Percentiles rank a stretch among this genome's conserved stretches.
Evolutionary conservation across 2,888 invertebrate species (phyloP).

Genomic region (Epistrophe grossulariae): DNA sequence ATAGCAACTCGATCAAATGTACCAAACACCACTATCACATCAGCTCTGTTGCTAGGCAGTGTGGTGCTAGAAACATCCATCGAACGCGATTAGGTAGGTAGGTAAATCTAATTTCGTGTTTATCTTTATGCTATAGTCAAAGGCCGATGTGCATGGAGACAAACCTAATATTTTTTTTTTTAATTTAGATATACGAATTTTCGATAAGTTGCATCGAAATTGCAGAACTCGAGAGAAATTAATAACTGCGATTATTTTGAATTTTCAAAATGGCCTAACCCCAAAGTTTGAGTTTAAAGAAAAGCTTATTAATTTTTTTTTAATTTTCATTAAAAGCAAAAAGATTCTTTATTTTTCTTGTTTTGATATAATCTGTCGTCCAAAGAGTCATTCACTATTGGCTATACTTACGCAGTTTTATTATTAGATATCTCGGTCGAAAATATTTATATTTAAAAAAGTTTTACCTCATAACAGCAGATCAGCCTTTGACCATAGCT

Average conservation of each 20-base stretch:
- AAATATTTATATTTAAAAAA: background rate
- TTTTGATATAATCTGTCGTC: too few relatives aligned
- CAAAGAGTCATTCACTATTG: too few relatives aligned
- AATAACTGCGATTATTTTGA: too few relatives aligned
- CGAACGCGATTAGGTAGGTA: slow-evolving; percentile 33
- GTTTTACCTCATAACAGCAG: background rate
- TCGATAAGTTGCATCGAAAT: background rate
- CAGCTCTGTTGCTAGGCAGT: too few relatives aligned
- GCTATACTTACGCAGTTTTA: too few relatives aligned
- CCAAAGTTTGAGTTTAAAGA: too few relatives aligned
- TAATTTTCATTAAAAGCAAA: too few relatives aligned
- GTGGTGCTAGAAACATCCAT: background rate
- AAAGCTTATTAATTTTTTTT: too few relatives aligned
- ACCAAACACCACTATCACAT: too few relatives aligned
- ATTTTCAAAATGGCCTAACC: too few relatives aligned
- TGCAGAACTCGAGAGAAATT: background rate
- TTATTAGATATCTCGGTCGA: too few relatives aligned
- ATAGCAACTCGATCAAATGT: background rate
- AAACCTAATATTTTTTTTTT: background rate
- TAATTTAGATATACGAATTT: background rate
- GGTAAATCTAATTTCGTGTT: slow-evolving; percentile 33
- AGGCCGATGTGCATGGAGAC: background rate
- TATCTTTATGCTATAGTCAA: background rate
- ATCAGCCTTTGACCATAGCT: background rate
- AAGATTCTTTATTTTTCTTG: too few relatives aligned